Conservation (phyloP, 2,888 invertebrate genomes). For the Lysandra coridon region DNA sequence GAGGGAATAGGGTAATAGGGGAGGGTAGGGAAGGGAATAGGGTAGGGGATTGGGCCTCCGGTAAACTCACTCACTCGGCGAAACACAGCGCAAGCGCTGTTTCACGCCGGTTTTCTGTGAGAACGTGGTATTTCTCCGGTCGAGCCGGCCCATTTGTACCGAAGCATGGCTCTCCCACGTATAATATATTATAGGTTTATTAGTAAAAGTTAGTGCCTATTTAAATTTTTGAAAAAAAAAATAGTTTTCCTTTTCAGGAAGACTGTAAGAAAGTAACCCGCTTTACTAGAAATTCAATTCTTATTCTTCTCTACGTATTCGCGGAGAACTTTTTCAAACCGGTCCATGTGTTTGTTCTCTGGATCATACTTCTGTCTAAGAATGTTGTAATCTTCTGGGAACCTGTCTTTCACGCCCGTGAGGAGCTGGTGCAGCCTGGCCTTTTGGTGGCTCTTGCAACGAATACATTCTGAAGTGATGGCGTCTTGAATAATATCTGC, state of each 20-base stretch:
- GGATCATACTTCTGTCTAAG: conserved; percentile 42
- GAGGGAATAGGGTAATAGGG: no score
- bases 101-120: no score
- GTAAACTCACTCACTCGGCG: no score
- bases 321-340: conserved; percentile 30
- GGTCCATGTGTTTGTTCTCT: conserved; percentile 36
- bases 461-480: conserved; percentile 36
- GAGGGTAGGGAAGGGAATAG: no score
- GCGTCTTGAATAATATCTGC: conserved; percentile 38
- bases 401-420: conserved; percentile 35
- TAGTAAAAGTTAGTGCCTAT: neutral
- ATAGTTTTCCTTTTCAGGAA: neutral
- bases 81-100: no score
- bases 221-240: no score
- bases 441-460: conserved; percentile 41
- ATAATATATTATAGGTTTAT: neutral
- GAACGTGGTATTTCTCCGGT: no score
- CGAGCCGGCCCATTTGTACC: no score
- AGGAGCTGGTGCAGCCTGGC: conserved; percentile 40
- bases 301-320: neutral
- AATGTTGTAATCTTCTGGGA: conserved; percentile 35
- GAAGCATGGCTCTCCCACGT: no score
- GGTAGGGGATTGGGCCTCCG: no score
- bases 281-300: neutral
- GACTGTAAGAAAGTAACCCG: neutral